phyloP scores from a whole-genome alignment of 2,797 vertebrate species.

The Falco concolor region DNA sequence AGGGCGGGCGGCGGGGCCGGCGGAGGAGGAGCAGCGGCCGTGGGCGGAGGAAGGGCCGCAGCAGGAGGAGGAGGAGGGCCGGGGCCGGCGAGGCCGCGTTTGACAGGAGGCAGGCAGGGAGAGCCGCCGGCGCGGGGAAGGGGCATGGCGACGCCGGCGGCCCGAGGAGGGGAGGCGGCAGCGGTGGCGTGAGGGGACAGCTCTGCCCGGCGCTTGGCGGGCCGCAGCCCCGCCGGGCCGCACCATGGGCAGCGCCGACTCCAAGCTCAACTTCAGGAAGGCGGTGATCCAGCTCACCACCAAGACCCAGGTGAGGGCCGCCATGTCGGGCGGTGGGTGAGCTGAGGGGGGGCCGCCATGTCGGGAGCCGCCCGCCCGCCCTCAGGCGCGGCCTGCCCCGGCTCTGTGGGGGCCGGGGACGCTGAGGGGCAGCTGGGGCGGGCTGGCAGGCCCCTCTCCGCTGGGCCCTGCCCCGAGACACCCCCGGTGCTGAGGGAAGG shows the following conservation, averaged over 20 bases:
- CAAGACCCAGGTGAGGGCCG: slow-evolving; percentile 88
- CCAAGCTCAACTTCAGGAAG: slow-evolving; percentile 96
- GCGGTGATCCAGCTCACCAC: slow-evolving; percentile 97
- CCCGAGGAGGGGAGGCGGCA: too few relatives aligned
- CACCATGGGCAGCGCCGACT: slow-evolving; percentile 90
- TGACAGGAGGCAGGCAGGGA: too few relatives aligned
- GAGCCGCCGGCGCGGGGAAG: too few relatives aligned
- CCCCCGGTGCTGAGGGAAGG: neutral
- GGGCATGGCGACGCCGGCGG: too few relatives aligned
- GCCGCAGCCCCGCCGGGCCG: neutral
- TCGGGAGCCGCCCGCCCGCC: neutral
- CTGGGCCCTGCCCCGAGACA: neutral
- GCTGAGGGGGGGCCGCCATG: neutral
- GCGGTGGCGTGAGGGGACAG: too few relatives aligned
- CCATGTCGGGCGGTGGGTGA: slow-evolving; percentile 6
- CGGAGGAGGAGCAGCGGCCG: neutral
- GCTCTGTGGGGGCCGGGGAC: neutral
- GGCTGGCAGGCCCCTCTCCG: neutral
- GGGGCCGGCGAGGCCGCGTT: too few relatives aligned
- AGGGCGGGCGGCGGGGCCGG: neutral
- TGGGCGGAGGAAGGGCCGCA: neutral
- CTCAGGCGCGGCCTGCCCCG: neutral
- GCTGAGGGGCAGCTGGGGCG: neutral
- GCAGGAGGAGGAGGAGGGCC: neutral
- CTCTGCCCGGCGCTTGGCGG: too few relatives aligned